phyloP scores from a whole-genome alignment of 2,888 invertebrate species.

The Hydrotaea diabolus region DNA sequence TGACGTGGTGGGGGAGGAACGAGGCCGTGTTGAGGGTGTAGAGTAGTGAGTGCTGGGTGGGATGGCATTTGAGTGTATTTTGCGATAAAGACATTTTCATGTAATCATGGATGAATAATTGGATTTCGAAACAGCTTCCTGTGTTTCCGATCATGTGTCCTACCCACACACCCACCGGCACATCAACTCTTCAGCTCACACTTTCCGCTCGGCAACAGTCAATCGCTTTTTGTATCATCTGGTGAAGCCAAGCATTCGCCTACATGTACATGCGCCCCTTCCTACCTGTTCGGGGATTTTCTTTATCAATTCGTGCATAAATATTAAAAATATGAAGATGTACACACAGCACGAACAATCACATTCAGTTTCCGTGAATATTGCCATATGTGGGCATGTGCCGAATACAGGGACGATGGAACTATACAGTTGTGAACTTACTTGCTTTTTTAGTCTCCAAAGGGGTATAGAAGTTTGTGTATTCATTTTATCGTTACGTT shows the following conservation, averaged over 20 bases:
- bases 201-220: not conserved
- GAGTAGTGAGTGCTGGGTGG: constrained; percentile 16
- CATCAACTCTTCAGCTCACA: no score
- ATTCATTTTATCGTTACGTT: no score
- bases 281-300: constrained; percentile 36
- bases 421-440: no score
- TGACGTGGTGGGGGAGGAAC: no score
- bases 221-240: not conserved
- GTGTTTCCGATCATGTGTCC: constrained; percentile 12
- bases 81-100: constrained; percentile 72
- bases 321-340: constrained; percentile 35
- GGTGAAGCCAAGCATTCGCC: not conserved
- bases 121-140: constrained; percentile 69
- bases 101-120: constrained; percentile 73
- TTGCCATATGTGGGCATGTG: no score
- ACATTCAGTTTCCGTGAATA: no score
- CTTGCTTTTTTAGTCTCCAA: no score
- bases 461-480: no score
- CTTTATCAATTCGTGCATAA: constrained; percentile 59
- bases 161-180: not conserved
- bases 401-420: no score
- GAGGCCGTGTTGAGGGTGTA: constrained; percentile 15
- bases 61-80: constrained; percentile 59
- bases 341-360: no score
- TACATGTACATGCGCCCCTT: constrained; percentile 29